Evolutionary conservation across 2,797 vertebrate genomes (phyloP).

Genomic region (Arctocebus calabarensis): DNA sequence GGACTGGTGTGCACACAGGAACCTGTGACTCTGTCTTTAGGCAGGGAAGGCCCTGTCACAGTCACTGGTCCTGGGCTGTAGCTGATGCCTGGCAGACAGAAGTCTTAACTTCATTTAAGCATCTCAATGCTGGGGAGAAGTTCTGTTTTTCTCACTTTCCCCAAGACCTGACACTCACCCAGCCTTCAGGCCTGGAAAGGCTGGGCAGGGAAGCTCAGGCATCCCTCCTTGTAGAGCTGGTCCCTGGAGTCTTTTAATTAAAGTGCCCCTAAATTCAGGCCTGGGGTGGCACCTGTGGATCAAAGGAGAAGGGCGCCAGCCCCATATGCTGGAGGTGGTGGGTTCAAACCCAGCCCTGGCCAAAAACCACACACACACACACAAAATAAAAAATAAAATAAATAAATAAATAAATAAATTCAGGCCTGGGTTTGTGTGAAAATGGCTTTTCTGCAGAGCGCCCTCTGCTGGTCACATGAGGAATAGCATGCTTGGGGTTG

Average conservation of each 20-base stretch:
- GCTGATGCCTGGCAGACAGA: not conserved
- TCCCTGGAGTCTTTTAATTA: not conserved
- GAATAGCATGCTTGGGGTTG: not conserved
- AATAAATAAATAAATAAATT: too few species aligned
- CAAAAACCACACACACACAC: too few species aligned
- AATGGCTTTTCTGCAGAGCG: not conserved
- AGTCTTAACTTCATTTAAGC: not conserved
- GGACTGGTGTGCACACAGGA: not conserved
- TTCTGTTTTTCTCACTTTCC: not conserved
- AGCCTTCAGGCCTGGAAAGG: not conserved
- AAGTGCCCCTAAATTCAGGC: not conserved
- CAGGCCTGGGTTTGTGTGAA: not conserved
- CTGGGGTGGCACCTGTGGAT: too few species aligned
- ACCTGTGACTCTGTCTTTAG: not conserved
- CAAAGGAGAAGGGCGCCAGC: too few species aligned
- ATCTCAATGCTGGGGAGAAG: not conserved
- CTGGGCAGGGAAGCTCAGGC: not conserved
- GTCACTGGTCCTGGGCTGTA: not conserved
- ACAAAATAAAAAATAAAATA: too few species aligned
- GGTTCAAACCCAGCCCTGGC: too few species aligned
- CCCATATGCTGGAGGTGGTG: too few species aligned
- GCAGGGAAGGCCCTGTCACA: not conserved
- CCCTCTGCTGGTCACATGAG: conserved; percentile 61
- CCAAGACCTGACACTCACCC: not conserved
- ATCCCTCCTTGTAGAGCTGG: not conserved